These are phyloP conservation scores for Nomada ruficornis DNA, from an alignment of 2,888 invertebrate genomes.

Conservation along the genomic window DNA sequence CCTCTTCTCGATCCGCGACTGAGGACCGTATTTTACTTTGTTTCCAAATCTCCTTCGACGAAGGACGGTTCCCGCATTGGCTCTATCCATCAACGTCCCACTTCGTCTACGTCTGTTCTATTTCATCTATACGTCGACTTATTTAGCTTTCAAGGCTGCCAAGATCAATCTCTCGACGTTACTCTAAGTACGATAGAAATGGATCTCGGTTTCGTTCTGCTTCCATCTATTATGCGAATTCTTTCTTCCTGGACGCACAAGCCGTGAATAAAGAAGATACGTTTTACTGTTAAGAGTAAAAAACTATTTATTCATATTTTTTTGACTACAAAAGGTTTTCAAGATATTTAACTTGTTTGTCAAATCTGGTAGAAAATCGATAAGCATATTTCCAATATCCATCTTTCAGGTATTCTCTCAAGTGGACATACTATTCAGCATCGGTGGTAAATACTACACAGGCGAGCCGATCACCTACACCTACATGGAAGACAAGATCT, in stretches of 20 bases:
- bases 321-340: no score
- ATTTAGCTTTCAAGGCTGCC: constrained; percentile 43
- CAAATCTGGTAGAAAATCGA: not conserved
- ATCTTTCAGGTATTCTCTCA: constrained; percentile 90
- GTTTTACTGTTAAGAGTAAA: no score
- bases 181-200: constrained; percentile 39
- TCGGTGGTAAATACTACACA: constrained; percentile 91
- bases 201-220: constrained; percentile 27
- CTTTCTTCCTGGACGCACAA: not conserved
- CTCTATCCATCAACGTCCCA: constrained; percentile 67
- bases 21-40: constrained; percentile 53
- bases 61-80: constrained; percentile 43
- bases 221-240: no score
- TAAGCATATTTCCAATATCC: not conserved
- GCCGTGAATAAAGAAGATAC: no score
- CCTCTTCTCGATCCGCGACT: not conserved
- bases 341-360: not conserved
- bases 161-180: constrained; percentile 38
- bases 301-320: no score
- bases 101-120: constrained; percentile 53
- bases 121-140: constrained; percentile 48
- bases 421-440: constrained; percentile 91
- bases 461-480: constrained; percentile 91
- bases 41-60: constrained; percentile 61
- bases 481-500: constrained; percentile 90